Percentiles rank a stretch among this genome's conserved stretches.
phyloP scores from a whole-genome alignment of 2,113 vertebrate species.

The Marmota flaviventris region DNA sequence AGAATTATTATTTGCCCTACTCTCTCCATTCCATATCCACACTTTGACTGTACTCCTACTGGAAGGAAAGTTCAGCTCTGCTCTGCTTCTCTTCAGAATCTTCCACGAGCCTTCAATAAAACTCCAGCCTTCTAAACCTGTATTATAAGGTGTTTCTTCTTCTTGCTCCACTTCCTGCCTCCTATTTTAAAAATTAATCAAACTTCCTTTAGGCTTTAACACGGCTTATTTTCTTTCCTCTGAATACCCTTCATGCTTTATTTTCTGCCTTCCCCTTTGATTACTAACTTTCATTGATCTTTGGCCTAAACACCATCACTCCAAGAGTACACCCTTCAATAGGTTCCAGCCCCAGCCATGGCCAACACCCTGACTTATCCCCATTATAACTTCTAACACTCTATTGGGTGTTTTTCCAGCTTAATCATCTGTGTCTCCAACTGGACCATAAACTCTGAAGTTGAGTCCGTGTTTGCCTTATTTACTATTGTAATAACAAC shows the following conservation, averaged over 20 bases:
- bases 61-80: too few relatives aligned
- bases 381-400: neutral
- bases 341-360: neutral
- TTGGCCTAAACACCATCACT: neutral
- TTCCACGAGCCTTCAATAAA: too few relatives aligned
- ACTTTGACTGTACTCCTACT: too few relatives aligned
- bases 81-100: too few relatives aligned
- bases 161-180: too few relatives aligned
- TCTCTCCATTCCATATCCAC: neutral
- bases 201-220: too few relatives aligned
- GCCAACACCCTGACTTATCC: neutral
- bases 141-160: too few relatives aligned
- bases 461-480: neutral
- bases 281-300: neutral
- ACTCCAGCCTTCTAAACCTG: too few relatives aligned
- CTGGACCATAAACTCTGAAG: neutral
- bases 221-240: neutral
- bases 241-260: neutral
- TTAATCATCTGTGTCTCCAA: neutral
- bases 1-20: neutral
- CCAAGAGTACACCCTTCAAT: neutral
- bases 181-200: too few relatives aligned
- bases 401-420: neutral
- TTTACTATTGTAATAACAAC: neutral
- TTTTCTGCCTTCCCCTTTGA: neutral